Conservation (phyloP, 2,888 invertebrate genomes). For the Xylota segnis region DNA sequence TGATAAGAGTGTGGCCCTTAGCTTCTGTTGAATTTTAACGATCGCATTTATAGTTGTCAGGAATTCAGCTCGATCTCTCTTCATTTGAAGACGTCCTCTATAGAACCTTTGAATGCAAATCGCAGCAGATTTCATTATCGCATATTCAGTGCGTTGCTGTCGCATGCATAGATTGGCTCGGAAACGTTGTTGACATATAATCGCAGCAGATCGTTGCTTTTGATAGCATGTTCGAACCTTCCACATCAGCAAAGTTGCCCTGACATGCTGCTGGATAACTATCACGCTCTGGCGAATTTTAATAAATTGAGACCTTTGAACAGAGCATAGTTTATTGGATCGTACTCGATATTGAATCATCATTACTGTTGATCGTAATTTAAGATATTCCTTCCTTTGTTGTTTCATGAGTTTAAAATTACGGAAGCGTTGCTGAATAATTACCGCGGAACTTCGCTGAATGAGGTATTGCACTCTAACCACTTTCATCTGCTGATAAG, state of each 20-base stretch:
- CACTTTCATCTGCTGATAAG: conserved; percentile 75
- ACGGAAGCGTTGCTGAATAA: conserved; percentile 78
- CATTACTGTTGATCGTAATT: conserved; percentile 70
- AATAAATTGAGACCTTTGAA: conserved; percentile 75
- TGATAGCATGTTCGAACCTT: conserved; percentile 77
- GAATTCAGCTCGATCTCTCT: conserved; percentile 78
- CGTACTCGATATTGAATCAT: conserved; percentile 79
- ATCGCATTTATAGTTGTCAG: conserved; percentile 78
- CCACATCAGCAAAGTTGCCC: conserved; percentile 81
- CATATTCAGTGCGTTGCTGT: conserved; percentile 72
- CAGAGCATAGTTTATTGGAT: conserved; percentile 78
- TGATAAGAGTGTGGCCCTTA: conserved; percentile 81
- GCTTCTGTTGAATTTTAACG: conserved; percentile 80
- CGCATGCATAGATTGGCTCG: conserved; percentile 80
- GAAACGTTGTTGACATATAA: conserved; percentile 80
- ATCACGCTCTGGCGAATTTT: conserved; percentile 80
- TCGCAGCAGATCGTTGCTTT: conserved; percentile 78
- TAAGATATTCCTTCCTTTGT: conserved; percentile 74
- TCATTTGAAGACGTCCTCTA: conserved; percentile 79
- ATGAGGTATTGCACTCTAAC: conserved; percentile 78
- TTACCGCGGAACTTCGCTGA: conserved; percentile 70
- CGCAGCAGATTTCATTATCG: conserved; percentile 39
- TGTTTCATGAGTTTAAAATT: conserved; percentile 78
- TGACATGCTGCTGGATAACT: conserved; percentile 84
- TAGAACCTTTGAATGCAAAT: conserved; percentile 78